These are phyloP conservation scores for Plagodis pulveraria DNA, from an alignment of 2,888 invertebrate species.

Conservation along the genomic window DNA sequence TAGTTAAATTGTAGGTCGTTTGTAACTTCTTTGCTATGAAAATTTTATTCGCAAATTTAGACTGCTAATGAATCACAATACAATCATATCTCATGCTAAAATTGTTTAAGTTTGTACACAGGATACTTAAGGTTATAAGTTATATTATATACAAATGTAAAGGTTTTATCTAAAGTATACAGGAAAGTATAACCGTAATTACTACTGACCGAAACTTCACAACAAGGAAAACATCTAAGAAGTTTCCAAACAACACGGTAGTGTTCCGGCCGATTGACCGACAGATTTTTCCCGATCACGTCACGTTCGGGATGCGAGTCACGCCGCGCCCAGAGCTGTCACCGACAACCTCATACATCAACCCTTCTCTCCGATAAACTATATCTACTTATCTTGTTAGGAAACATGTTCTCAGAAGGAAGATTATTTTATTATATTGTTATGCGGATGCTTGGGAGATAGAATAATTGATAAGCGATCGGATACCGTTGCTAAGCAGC, in stretches of 20 bases:
- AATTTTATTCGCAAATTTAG: too few relatives aligned
- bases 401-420: slow-evolving; percentile 16
- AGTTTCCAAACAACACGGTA: slow-evolving; percentile 33
- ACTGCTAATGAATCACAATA: too few relatives aligned
- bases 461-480: background rate
- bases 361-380: slow-evolving; percentile 59
- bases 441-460: slow-evolving; percentile 4
- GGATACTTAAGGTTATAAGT: too few relatives aligned
- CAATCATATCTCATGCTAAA: too few relatives aligned
- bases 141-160: too few relatives aligned
- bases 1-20: too few relatives aligned
- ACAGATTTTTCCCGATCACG: slow-evolving; percentile 27
- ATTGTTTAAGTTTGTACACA: too few relatives aligned
- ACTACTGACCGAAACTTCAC: background rate
- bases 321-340: slow-evolving; percentile 61
- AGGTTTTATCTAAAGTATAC: too few relatives aligned
- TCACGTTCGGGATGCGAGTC: slow-evolving; percentile 57
- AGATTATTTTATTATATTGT: slow-evolving; percentile 24
- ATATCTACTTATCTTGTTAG: slow-evolving; percentile 46
- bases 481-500: background rate
- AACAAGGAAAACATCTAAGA: slow-evolving; percentile 26
- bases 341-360: slow-evolving; percentile 70
- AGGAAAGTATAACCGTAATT: too few relatives aligned
- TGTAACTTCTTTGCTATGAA: too few relatives aligned
- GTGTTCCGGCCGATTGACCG: slow-evolving; percentile 36